Conservation (phyloP, 2,888 invertebrate species). For the Adelphocoris suturalis region DNA sequence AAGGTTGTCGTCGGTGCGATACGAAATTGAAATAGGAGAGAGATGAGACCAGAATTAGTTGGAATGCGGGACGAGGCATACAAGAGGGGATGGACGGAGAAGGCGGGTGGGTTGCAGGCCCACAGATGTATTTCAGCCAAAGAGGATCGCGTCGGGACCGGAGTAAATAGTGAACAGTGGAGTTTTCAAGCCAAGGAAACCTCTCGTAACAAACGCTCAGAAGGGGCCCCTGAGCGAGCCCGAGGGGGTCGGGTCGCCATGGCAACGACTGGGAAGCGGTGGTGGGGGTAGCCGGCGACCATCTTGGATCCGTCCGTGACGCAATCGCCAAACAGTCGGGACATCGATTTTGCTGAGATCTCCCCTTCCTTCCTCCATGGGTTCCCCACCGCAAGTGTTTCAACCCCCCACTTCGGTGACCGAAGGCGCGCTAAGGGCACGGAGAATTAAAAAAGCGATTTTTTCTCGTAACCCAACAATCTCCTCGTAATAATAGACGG, state of each 20-base stretch:
- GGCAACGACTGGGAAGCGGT: slow-evolving; percentile 40
- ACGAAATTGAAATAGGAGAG: slow-evolving; percentile 27
- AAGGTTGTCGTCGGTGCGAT: not conserved
- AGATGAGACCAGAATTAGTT: slow-evolving; percentile 53
- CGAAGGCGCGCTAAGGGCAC: slow-evolving; percentile 49
- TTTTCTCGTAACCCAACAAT: slow-evolving; percentile 20
- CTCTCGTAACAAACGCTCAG: not conserved
- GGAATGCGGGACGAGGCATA: not conserved
- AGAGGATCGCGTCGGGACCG: slow-evolving; percentile 28
- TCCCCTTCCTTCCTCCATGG: slow-evolving; percentile 23
- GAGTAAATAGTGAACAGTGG: slow-evolving; percentile 49
- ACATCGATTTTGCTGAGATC: slow-evolving; percentile 67
- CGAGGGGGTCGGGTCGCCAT: slow-evolving; percentile 14
- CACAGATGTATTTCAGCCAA: slow-evolving; percentile 52
- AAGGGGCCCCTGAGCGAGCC: slow-evolving; percentile 11
- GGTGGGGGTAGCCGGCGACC: slow-evolving; percentile 45
- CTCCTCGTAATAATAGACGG: slow-evolving; percentile 1
- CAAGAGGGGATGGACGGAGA: not conserved
- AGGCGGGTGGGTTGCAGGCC: slow-evolving; percentile 26
- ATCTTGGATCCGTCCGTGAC: slow-evolving; percentile 62
- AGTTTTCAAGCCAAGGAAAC: slow-evolving; percentile 10
- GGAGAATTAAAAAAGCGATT: slow-evolving; percentile 41
- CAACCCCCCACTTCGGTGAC: slow-evolving; percentile 4
- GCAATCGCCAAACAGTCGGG: slow-evolving; percentile 67
- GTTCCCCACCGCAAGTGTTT: not conserved